A percentile compares a stretch with the other conserved stretches of the same genome.
These are phyloP conservation scores for Epiblema foenella DNA, from an alignment of 2,888 invertebrate species.

Conservation along the genomic window DNA sequence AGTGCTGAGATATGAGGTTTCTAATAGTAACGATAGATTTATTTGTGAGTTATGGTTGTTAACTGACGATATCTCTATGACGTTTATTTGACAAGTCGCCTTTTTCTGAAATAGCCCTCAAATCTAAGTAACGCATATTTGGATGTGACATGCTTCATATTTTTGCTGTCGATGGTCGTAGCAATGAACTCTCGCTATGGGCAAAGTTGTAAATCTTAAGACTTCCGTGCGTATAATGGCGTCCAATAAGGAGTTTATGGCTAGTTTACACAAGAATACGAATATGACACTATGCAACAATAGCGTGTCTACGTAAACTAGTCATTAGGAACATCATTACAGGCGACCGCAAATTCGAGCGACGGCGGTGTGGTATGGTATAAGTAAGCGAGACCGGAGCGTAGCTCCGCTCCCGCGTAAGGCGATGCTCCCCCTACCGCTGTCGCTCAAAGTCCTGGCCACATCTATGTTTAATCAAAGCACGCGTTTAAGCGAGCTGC, in stretches of 20 bases:
- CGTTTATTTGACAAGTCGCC: too few species aligned
- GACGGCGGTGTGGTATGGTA: background rate
- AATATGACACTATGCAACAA: background rate
- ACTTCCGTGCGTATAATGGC: background rate
- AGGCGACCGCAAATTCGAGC: background rate
- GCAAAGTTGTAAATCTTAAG: background rate
- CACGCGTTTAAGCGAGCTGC: background rate
- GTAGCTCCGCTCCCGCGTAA: background rate
- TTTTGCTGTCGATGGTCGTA: background rate
- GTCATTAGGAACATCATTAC: background rate
- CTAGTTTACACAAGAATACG: background rate
- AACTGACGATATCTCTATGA: too few species aligned
- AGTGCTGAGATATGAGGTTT: too few species aligned
- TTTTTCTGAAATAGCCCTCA: too few species aligned
- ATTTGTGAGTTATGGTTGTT: too few species aligned
- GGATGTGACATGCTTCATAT: background rate
- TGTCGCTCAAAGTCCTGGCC: background rate
- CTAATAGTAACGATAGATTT: too few species aligned
- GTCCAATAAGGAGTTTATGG: background rate
- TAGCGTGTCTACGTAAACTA: conserved; percentile 1
- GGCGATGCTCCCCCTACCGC: background rate
- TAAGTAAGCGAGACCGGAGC: background rate
- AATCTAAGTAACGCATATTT: too few species aligned
- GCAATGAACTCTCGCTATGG: background rate
- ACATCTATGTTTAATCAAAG: background rate